Percentiles rank a stretch among this genome's conserved stretches.
phyloP scores from a whole-genome alignment of 2,113 vertebrate species.

The Asarcornis scutulata region DNA sequence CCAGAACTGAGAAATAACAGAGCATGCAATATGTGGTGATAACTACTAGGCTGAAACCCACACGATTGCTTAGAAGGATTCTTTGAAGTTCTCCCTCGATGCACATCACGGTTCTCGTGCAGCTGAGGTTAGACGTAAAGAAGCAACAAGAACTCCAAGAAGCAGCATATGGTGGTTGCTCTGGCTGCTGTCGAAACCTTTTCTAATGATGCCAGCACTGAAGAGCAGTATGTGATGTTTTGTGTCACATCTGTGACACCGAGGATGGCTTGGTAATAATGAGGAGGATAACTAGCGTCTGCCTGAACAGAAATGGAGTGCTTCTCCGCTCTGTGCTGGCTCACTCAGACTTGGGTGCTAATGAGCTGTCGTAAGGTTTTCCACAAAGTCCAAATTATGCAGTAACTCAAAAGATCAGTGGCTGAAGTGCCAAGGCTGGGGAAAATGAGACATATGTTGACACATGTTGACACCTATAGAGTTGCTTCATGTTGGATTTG shows the following conservation, averaged over 20 bases:
- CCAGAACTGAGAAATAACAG: not conserved
- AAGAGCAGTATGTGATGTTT: not conserved
- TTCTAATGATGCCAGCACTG: not conserved
- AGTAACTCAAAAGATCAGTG: not conserved
- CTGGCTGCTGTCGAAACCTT: not conserved
- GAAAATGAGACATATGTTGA: not conserved
- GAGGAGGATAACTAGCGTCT: not conserved
- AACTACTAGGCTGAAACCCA: not conserved
- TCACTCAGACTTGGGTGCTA: not conserved
- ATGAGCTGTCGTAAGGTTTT: conserved; percentile 3
- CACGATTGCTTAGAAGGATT: not conserved
- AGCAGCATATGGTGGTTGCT: not conserved
- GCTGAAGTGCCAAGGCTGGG: not conserved
- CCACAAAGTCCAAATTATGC: not conserved
- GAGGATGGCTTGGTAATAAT: not conserved
- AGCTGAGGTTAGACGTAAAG: not conserved
- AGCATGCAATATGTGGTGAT: not conserved
- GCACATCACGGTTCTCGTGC: not conserved
- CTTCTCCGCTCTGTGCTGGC: not conserved
- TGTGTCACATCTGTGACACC: not conserved
- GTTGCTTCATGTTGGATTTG: not conserved
- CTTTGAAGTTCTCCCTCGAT: not conserved
- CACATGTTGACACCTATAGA: not conserved
- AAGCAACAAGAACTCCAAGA: not conserved
- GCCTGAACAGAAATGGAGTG: not conserved